Base-by-base conservation (phyloP, 2,797 vertebrate genomes). In the Aselliscus stoliczkanus region DNA sequence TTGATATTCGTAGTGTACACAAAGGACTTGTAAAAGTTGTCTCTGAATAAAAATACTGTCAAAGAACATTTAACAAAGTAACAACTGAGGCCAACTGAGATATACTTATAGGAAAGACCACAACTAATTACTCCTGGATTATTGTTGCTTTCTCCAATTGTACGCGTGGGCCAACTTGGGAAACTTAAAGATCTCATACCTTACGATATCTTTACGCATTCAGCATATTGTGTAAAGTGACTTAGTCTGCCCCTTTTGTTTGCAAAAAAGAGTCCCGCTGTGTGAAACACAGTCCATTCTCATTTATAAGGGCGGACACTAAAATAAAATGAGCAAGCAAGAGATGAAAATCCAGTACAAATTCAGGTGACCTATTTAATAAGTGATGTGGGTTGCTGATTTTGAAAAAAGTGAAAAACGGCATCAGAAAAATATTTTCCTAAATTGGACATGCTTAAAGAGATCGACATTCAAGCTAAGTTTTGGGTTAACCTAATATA, bases 171-270 rank as follows among this genome's bases (percentile, higher is more conserved):
- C 81, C 77, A 97, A 86, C 90, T 97, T 94, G 37, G 88, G 96
- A 96, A 97, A 93, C 79, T 52, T 5, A 97, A 97, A 93, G 81
- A 82, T 84, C 97, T 92, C 54, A 94, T 96, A 92, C 75, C 81
- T 97, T 92, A 96, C 92, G 95, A 82, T 54, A 82, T 50, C 31
- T 64, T 54, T 47, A n/a, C 20, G 79, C 62, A 42, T 76, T 96
- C 70, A 95, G 86, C 90, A 97, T 96, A 94, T 42, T 90, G 76
- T 97, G 76, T 94, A 95, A 98, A 97, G 95, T 96, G 31, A 97
- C 96, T 97, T 97, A 96, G 94, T 96, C 96, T 93, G 92, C 79
- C 96, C 86, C 89, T 97, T 96, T 97, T 89, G 97, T 98, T 97
- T 96, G 90, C 95, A 96, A 94, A 97, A 94, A 94, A 96, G 91